Base-by-base conservation (phyloP, 2,888 invertebrate genomes). In the Macropis europaea region DNA sequence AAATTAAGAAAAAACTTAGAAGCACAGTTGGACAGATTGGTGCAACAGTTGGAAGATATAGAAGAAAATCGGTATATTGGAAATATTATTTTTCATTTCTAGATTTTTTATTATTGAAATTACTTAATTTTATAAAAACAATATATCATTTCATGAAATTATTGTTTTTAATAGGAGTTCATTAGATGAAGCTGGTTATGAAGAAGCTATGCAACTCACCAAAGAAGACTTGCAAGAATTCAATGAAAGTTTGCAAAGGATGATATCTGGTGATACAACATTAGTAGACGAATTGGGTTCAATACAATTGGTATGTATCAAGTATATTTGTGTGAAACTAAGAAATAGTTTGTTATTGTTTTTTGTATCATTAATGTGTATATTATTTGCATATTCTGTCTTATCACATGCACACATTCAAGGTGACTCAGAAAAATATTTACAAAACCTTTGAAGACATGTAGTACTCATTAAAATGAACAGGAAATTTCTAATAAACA, bases 191-290 rank as follows among this genome's bases (percentile, higher is more conserved):
- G 92, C 91, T 30, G 95, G 94, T 87, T 95, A 95, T 89, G 92
- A 93, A 70, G 93, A 94, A 86, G 93, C 93, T 5, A 93, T 93
- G 88, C 91, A 92, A 78, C 94, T 95, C 74, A 95, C 95, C 0
- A 90, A 94, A 82, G 94, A 95, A 70, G 95, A 95, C 85, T 89
- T 95, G 22, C 92, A 93, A 81, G 95, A 95, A 86, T 92, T 95
- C 67, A 92, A 93, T 82, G 91, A 92, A 61, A 93, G 93, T 50
- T 89, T 95, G 30, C 91, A 91, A 53, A 93, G 93, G 85, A 90
- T 95, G 84, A 91, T 92, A 75, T 92, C 92, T 56, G 95, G 95
- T n/a, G 92, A 95, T 86, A 91, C 95, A 79, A 93, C 94, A 40
- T 88, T 95, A 36, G 91, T 94, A 2, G 94, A 93, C 86, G 91